Base-by-base conservation (phyloP, 2,888 invertebrate species). In the Macaria liturata region DNA sequence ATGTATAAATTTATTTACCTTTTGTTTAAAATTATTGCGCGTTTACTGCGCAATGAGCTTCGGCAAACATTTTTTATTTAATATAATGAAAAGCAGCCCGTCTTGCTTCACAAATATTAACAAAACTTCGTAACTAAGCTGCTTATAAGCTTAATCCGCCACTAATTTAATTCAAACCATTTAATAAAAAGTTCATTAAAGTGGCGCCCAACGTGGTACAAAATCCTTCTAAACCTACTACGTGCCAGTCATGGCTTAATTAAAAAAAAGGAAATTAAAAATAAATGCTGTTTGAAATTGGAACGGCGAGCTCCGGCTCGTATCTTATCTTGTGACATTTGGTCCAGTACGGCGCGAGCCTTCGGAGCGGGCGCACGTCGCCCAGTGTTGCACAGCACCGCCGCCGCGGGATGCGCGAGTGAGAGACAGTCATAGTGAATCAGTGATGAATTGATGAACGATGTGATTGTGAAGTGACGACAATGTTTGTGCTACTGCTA, bases 301-400 rank as follows among this genome's bases (percentile, higher is more conserved):
- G 59, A 60, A 56, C 48, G 46, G 52, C 55, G 37, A 45, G 31
- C 30, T 52, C 59, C 52, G 55, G 55, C 50, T 42, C 59, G 59
- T 60, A 60, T 60, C 59, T 60, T 60, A 60, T 60, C 59, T 55
- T 34, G 55, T 60, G 59, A 56, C 52, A 56, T 60, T 60, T 60
- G 59, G 47, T 55, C 43, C 55, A 60, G 59, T 60, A 48, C 55
- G 46, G 45, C 42, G 52, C 49, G 48, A 42, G 52, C 45, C 20
- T 9, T 31, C 34, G 46, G 37, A 46, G 31, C 20, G 52, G 42
- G 39, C 52, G 55, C 55, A 60, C 59, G 59, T 54, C 37, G 9
- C 59, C 32, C n/a, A 31, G 37, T 37, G 8, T 20, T 6, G 3
- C 9, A 34, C 6, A 6, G 30, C 37, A 44, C 37, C n/a, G 46